phyloP scores from a whole-genome alignment of 92 coral and sea anemone species.

The Desmophyllum pertusum region DNA sequence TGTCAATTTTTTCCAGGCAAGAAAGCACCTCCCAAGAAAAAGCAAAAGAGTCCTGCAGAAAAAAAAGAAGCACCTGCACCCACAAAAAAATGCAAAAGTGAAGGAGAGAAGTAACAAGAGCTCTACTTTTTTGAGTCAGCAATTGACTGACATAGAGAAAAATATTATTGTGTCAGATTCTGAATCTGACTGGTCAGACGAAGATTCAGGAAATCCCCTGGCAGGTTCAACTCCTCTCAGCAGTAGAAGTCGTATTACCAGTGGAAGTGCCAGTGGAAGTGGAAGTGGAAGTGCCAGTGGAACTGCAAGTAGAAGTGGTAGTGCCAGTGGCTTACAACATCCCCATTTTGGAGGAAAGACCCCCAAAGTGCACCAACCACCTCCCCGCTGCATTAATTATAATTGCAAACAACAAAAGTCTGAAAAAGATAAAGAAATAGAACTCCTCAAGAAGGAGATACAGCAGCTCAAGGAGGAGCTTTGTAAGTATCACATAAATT shows the following conservation, averaged over 20 bases:
- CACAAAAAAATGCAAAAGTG: no score
- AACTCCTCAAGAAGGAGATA: constrained; percentile 29
- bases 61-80: no score
- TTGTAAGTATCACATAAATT: constrained; percentile 22
- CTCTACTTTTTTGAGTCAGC: constrained; percentile 3
- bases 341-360: constrained; percentile 52
- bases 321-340: no score
- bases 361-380: constrained; percentile 26
- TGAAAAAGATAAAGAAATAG: constrained; percentile 28
- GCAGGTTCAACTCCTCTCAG: background rate
- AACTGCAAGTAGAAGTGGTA: no score
- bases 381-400: no score
- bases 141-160: constrained; percentile 7
- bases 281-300: no score
- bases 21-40: constrained; percentile 1
- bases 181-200: constrained; percentile 40
- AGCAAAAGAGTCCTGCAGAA: no score
- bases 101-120: background rate
- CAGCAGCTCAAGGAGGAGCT: constrained; percentile 29
- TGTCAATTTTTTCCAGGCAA: constrained; percentile 6
- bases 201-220: constrained; percentile 5
- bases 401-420: constrained; percentile 46
- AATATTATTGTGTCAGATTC: background rate
- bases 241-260: background rate
- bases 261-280: no score